Evolutionary conservation across 2,888 invertebrate genomes (phyloP).

Genomic region (Heliconius sara): DNA sequence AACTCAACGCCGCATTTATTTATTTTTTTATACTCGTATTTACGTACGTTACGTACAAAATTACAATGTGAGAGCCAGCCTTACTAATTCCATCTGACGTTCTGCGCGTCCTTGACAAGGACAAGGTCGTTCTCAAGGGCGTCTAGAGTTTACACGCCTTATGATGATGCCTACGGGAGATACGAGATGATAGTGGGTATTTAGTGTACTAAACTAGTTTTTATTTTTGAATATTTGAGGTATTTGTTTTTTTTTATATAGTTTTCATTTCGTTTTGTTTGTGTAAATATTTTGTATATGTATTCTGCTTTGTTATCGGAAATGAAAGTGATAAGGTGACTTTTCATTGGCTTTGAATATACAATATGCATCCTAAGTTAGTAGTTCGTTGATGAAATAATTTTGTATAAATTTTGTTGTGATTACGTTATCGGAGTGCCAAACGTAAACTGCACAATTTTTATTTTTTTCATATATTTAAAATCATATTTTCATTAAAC

Average conservation of each 20-base stretch:
- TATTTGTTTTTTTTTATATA: not conserved
- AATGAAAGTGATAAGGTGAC: not conserved
- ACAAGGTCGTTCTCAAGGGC: constrained; percentile 28
- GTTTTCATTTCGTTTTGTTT: not conserved
- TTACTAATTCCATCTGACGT: constrained; percentile 27
- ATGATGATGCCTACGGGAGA: not conserved
- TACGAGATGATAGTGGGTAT: not conserved
- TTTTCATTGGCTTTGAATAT: too few relatives aligned
- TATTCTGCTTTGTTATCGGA: too few relatives aligned
- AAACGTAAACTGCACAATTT: too few relatives aligned
- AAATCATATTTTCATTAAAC: not conserved
- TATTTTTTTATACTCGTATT: too few relatives aligned
- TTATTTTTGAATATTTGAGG: not conserved
- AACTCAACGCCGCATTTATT: too few relatives aligned
- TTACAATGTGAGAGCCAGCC: not conserved
- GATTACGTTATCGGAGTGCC: too few relatives aligned
- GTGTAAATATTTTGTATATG: too few relatives aligned
- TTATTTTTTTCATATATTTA: not conserved
- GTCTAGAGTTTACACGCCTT: constrained; percentile 26
- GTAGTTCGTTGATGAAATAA: too few relatives aligned
- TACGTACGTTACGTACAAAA: not conserved
- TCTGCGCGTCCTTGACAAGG: constrained; percentile 34
- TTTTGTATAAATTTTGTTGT: too few relatives aligned
- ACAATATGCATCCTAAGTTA: too few relatives aligned
- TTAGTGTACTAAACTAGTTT: not conserved